Evolutionary conservation across 2,113 vertebrate genomes (phyloP).

Genomic region (Notothenia coriiceps): DNA sequence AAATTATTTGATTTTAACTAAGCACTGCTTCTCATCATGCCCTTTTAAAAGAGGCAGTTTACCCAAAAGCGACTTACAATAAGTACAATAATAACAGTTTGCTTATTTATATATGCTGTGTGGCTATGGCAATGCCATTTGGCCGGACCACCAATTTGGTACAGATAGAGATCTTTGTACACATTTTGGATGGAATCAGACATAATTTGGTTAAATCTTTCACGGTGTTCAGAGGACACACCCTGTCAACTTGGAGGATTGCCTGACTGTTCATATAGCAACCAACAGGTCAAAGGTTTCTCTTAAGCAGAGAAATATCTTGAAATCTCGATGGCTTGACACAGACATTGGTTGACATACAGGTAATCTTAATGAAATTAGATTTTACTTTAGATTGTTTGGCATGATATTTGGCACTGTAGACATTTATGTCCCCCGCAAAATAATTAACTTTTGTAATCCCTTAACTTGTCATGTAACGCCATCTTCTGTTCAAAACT

Average conservation of each 20-base stretch:
- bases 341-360: background rate
- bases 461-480: background rate
- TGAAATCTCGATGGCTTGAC: background rate
- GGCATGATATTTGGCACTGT: background rate
- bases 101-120: too few relatives aligned
- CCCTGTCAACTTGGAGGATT: too few relatives aligned
- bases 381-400: background rate
- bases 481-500: slow-evolving; percentile 12
- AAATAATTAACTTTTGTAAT: background rate
- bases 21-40: background rate
- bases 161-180: too few relatives aligned
- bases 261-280: background rate
- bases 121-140: too few relatives aligned
- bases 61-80: too few relatives aligned
- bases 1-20: background rate
- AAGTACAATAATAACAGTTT: too few relatives aligned
- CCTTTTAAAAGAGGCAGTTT: background rate
- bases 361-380: background rate
- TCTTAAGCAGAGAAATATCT: background rate
- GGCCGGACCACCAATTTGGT: too few relatives aligned
- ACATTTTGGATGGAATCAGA: too few relatives aligned
- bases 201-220: background rate
- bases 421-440: background rate
- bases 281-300: background rate
- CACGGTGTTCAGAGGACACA: background rate